These are phyloP conservation scores for Ormyrus thymus DNA, from an alignment of 2,888 invertebrate species.

Conservation along the genomic window DNA sequence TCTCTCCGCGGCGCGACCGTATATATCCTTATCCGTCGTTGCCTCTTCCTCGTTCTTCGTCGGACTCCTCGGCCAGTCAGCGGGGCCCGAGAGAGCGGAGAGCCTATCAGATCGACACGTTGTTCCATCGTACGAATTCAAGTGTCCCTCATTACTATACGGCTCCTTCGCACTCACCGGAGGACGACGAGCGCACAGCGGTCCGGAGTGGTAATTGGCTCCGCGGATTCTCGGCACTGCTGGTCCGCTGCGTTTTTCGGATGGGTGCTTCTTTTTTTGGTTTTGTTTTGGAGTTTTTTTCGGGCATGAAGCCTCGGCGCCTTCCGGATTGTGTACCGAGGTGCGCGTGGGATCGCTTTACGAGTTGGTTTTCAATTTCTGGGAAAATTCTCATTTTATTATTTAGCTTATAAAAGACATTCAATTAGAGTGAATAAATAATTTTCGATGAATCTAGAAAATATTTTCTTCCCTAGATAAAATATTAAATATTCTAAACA, in stretches of 20 bases:
- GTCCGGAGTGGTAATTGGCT: constrained; percentile 44
- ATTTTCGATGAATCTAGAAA: too few relatives aligned
- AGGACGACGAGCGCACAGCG: not conserved
- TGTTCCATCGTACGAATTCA: constrained; percentile 57
- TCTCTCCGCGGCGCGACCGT: constrained; percentile 38
- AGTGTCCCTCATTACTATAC: constrained; percentile 54
- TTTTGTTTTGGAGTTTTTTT: constrained; percentile 1
- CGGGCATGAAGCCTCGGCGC: too few relatives aligned
- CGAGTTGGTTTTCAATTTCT: too few relatives aligned
- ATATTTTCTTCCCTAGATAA: too few relatives aligned
- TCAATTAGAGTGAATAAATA: too few relatives aligned
- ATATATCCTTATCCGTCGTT: constrained; percentile 45
- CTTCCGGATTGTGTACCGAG: too few relatives aligned
- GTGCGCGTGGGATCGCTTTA: too few relatives aligned
- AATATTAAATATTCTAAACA: too few relatives aligned
- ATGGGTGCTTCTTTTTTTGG: not conserved
- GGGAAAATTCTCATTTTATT: too few relatives aligned
- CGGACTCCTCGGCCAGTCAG: not conserved
- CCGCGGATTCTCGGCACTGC: not conserved
- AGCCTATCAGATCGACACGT: constrained; percentile 56
- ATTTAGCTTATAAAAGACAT: too few relatives aligned
- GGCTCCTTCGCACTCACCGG: constrained; percentile 36
- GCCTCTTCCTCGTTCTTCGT: not conserved
- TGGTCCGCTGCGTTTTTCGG: not conserved
- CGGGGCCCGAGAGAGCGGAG: constrained; percentile 12